A percentile compares a stretch with the other conserved stretches of the same genome.
These are phyloP conservation scores for Pogonomyrmex barbatus DNA, from an alignment of 1,140 invertebrate species.

Conservation along the genomic window DNA sequence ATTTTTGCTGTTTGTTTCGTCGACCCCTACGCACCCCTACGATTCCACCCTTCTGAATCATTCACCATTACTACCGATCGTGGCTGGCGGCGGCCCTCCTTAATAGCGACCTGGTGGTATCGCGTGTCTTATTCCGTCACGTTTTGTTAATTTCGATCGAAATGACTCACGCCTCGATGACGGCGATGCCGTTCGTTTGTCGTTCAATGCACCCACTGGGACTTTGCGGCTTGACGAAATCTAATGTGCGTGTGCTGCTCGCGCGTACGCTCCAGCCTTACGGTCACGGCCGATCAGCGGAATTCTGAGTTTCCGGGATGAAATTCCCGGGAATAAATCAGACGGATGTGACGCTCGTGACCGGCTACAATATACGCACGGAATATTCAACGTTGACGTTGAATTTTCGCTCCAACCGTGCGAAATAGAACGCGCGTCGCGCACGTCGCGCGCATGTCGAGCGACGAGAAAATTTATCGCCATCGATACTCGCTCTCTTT, in stretches of 20 bases:
- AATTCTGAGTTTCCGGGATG: conserved; percentile 9
- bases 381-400: conserved; percentile 21
- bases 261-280: too few species aligned
- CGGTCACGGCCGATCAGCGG: not conserved
- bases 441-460: not conserved
- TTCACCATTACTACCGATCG: conserved; percentile 66
- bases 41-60: conserved; percentile 72
- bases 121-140: conserved; percentile 54
- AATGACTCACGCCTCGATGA: conserved; percentile 56
- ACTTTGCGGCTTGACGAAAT: not conserved
- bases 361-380: not conserved
- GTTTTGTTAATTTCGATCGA: conserved; percentile 56
- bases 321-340: conserved; percentile 39
- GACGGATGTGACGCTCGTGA: not conserved
- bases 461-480: conserved; percentile 32
- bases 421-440: not conserved
- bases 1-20: conserved; percentile 73
- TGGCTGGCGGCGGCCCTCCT: conserved; percentile 45
- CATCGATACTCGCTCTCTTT: conserved; percentile 8
- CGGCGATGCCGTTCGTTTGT: not conserved
- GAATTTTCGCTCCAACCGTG: conserved; percentile 6
- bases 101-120: conserved; percentile 42
- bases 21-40: conserved; percentile 68
- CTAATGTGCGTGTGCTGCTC: not conserved
- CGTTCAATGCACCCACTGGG: not conserved